Conservation (phyloP, 2,888 invertebrate genomes). For the Leptura quadrifasciata region DNA sequence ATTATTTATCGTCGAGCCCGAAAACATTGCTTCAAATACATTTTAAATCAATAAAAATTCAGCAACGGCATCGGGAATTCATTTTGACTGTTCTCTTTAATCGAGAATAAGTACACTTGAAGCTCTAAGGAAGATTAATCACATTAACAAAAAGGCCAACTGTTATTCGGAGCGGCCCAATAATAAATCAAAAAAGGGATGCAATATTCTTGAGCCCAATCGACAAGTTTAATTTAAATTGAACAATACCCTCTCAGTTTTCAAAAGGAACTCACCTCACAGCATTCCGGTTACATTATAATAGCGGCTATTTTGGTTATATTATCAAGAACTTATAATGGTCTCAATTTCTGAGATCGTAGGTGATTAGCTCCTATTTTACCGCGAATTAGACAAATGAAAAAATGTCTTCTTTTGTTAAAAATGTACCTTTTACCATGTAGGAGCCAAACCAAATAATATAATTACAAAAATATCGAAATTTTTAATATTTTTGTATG, state of each 20-base stretch:
- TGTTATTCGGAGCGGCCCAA: not conserved
- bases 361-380: no score
- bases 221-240: conserved; percentile 22
- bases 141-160: conserved; percentile 25
- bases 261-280: not conserved
- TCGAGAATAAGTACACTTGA: conserved; percentile 24
- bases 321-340: no score
- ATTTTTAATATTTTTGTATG: no score
- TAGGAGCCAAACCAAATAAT: no score
- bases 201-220: conserved; percentile 3
- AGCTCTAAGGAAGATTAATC: conserved; percentile 26
- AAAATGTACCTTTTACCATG: no score
- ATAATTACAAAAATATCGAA: no score
- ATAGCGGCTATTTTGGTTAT: no score
- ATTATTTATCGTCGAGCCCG: conserved; percentile 19
- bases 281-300: no score
- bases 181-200: conserved; percentile 16
- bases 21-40: conserved; percentile 15
- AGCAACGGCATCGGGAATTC: not conserved
- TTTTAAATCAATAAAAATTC: conserved; percentile 23
- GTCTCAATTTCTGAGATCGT: no score
- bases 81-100: conserved; percentile 14
- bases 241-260: conserved; percentile 1
- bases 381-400: no score
- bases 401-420: no score